Evolutionary conservation across 2,888 invertebrate species (phyloP).

Genomic region (Dicyrtoma fusca): DNA sequence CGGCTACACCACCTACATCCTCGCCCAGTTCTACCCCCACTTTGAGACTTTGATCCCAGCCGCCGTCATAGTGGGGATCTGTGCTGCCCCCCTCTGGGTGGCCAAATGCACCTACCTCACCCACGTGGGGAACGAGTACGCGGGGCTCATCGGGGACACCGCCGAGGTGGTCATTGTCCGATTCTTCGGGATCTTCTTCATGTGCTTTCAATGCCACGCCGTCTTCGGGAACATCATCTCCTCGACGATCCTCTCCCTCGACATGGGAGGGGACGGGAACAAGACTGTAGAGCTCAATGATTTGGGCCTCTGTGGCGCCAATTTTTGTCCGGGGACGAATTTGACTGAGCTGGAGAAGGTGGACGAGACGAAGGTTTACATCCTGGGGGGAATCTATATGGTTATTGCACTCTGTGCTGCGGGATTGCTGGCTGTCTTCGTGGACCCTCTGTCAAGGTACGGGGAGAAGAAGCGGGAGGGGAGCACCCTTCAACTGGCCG

Average conservation of each 20-base stretch:
- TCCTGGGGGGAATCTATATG: slow-evolving; percentile 85
- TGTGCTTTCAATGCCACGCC: slow-evolving; percentile 92
- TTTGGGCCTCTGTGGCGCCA: slow-evolving; percentile 67
- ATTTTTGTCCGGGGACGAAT: slow-evolving; percentile 67
- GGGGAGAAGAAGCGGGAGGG: slow-evolving; percentile 82
- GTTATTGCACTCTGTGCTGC: slow-evolving; percentile 84
- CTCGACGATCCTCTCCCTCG: slow-evolving; percentile 81
- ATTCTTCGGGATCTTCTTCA: slow-evolving; percentile 98
- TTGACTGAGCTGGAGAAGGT: slow-evolving; percentile 45
- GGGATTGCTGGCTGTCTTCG: slow-evolving; percentile 79
- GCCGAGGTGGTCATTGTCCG: slow-evolving; percentile 91
- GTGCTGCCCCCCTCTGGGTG: slow-evolving; percentile 98
- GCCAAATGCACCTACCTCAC: slow-evolving; percentile 90
- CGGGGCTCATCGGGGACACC: slow-evolving; percentile 83
- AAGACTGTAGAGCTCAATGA: slow-evolving; percentile 1
- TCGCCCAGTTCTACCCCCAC: slow-evolving; percentile 87
- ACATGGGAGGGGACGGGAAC: slow-evolving; percentile 57
- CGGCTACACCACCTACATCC: slow-evolving; percentile 93
- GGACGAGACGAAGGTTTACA: slow-evolving; percentile 75
- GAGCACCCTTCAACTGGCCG: slow-evolving; percentile 77
- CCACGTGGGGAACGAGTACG: slow-evolving; percentile 87
- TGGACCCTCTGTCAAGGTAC: slow-evolving; percentile 90
- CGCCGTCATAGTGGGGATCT: slow-evolving; percentile 88
- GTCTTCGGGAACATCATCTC: slow-evolving; percentile 93
- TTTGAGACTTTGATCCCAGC: slow-evolving; percentile 88